A percentile compares a stretch with the other conserved stretches of the same genome.
These are phyloP conservation scores for Saguinus imperator DNA, from an alignment of 2,113 vertebrate genomes.

Conservation along the genomic window DNA sequence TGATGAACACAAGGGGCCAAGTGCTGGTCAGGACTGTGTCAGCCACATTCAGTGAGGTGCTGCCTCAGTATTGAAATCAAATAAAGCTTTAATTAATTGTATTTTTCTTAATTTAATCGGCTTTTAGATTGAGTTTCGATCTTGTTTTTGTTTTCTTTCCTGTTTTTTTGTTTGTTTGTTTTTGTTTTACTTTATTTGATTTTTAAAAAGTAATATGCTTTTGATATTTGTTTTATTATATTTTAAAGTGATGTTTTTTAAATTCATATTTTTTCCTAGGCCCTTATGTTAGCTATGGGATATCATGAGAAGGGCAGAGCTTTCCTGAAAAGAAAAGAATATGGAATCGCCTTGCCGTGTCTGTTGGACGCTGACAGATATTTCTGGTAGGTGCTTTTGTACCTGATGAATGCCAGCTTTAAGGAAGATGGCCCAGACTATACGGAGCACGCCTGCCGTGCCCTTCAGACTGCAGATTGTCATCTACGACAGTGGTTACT, in stretches of 20 bases:
- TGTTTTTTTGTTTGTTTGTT: neutral
- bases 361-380: constrained; percentile 94
- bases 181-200: neutral
- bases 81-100: neutral
- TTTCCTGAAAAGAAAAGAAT: constrained; percentile 95
- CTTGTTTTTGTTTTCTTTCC: neutral
- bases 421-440: neutral
- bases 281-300: constrained; percentile 96
- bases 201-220: neutral
- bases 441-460: neutral
- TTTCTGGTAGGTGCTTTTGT: constrained; percentile 88
- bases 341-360: constrained; percentile 90
- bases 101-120: constrained; percentile 22
- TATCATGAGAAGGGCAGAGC: constrained; percentile 96
- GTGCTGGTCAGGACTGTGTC: neutral
- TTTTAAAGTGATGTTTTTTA: neutral
- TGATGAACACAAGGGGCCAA: no score
- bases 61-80: neutral
- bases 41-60: neutral
- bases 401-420: neutral
- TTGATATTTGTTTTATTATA: constrained; percentile 38
- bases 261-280: constrained; percentile 82
- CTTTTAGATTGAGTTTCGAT: constrained; percentile 27
- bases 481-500: neutral
- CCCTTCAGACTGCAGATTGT: neutral